These are phyloP conservation scores for Orchestia grillus DNA, from an alignment of 1,140 invertebrate genomes.

Conservation along the genomic window DNA sequence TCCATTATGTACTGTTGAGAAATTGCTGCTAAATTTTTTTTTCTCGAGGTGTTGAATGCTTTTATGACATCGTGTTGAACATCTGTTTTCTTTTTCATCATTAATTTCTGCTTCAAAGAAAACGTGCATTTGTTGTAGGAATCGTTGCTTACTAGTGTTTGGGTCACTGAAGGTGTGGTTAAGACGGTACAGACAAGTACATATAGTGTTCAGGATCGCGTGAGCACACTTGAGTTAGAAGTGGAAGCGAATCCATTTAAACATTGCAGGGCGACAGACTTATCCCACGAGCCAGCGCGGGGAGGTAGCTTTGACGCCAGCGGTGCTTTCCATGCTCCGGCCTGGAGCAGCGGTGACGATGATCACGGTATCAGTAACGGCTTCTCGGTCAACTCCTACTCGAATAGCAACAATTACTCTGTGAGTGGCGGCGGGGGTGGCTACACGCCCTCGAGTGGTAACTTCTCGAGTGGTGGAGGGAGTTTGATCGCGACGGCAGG, in stretches of 20 bases:
- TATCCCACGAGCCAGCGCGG: slow-evolving; percentile 69
- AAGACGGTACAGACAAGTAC: no score
- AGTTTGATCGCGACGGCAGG: slow-evolving; percentile 24
- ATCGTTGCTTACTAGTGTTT: background rate
- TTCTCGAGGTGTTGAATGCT: no score
- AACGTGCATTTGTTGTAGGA: background rate
- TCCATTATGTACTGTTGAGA: no score
- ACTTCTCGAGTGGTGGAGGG: background rate
- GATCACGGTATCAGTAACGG: slow-evolving; percentile 65
- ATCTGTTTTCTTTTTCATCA: background rate
- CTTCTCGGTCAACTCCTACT: slow-evolving; percentile 57
- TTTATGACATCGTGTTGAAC: no score
- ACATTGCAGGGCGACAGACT: slow-evolving; percentile 77
- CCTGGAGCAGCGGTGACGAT: slow-evolving; percentile 67
- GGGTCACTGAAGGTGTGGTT: no score
- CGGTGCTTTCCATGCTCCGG: slow-evolving; percentile 79
- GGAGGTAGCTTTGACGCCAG: slow-evolving; percentile 88
- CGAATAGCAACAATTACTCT: slow-evolving; percentile 59
- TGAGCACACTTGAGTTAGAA: background rate
- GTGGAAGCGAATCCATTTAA: background rate
- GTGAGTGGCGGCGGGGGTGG: slow-evolving; percentile 59
- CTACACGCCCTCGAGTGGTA: slow-evolving; percentile 38
- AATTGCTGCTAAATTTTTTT: no score
- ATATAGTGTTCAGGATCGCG: background rate
- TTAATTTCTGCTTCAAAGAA: background rate